Conservation (phyloP, 2,888 invertebrate genomes). For the Cheilosia grossa region DNA sequence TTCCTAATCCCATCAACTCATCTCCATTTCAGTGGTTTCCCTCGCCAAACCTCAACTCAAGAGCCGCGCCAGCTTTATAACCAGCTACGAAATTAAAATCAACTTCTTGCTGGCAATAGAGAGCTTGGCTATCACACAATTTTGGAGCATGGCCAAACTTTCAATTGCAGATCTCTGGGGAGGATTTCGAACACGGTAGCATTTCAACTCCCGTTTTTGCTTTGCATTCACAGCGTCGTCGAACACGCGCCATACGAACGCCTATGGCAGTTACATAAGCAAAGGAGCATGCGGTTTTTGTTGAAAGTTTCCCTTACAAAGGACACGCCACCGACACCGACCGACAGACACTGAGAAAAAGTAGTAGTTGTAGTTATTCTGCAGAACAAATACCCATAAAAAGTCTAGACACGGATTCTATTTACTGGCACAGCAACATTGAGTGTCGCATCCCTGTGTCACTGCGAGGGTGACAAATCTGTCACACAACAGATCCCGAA, state of each 20-base stretch:
- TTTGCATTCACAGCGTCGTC: neutral
- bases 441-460: neutral
- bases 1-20: slow-evolving; percentile 42
- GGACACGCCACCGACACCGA: slow-evolving; percentile 20
- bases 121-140: slow-evolving; percentile 55
- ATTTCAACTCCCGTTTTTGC: slow-evolving; percentile 42
- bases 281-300: slow-evolving; percentile 63
- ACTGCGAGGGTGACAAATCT: slow-evolving; percentile 25
- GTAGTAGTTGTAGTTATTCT: slow-evolving; percentile 9
- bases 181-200: slow-evolving; percentile 52
- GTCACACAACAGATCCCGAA: slow-evolving; percentile 9
- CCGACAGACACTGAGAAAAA: neutral
- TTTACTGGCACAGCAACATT: slow-evolving; percentile 3
- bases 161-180: slow-evolving; percentile 70
- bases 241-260: neutral
- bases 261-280: slow-evolving; percentile 51
- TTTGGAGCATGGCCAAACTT: slow-evolving; percentile 66
- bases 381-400: slow-evolving; percentile 75
- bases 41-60: slow-evolving; percentile 33
- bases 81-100: slow-evolving; percentile 57
- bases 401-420: slow-evolving; percentile 65
- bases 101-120: slow-evolving; percentile 61
- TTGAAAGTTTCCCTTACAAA: slow-evolving; percentile 34
- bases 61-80: neutral
- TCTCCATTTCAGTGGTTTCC: slow-evolving; percentile 24